A percentile compares a stretch with the other conserved stretches of the same genome.
phyloP scores from a whole-genome alignment of 2,113 vertebrate species.

The Podiceps cristatus region DNA sequence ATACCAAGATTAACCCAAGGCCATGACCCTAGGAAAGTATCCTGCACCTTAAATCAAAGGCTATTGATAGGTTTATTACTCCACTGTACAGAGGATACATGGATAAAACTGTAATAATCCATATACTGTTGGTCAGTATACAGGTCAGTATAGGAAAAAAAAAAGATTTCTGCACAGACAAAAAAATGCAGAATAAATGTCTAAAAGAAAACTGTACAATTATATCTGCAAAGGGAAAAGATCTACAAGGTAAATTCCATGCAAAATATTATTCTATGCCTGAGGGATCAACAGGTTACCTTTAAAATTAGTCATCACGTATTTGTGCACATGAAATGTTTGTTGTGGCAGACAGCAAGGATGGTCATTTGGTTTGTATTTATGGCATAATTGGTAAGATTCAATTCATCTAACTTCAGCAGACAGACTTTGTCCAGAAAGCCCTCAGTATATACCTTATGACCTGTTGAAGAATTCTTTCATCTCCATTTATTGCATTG shows the following conservation, averaged over 20 bases:
- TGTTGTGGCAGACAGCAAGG: background rate
- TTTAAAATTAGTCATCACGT: background rate
- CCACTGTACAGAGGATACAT: background rate
- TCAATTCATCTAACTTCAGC: background rate
- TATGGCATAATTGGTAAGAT: background rate
- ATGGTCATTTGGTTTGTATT: background rate
- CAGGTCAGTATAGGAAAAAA: background rate
- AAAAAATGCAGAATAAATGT: background rate
- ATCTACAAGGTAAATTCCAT: background rate
- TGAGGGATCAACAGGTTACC: background rate
- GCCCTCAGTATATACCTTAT: background rate
- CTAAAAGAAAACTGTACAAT: background rate
- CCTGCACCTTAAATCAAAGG: background rate
- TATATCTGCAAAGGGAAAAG: background rate
- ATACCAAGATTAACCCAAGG: background rate
- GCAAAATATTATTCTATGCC: background rate
- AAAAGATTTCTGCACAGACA: background rate
- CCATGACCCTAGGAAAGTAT: background rate
- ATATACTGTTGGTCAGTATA: background rate
- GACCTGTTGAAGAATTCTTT: background rate
- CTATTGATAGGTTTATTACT: background rate
- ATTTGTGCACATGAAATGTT: background rate
- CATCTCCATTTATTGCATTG: background rate
- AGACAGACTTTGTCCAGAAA: background rate
- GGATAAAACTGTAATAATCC: background rate